Evolutionary conservation across 2,113 vertebrate species (phyloP).

Genomic region (Corythaixoides concolor): DNA sequence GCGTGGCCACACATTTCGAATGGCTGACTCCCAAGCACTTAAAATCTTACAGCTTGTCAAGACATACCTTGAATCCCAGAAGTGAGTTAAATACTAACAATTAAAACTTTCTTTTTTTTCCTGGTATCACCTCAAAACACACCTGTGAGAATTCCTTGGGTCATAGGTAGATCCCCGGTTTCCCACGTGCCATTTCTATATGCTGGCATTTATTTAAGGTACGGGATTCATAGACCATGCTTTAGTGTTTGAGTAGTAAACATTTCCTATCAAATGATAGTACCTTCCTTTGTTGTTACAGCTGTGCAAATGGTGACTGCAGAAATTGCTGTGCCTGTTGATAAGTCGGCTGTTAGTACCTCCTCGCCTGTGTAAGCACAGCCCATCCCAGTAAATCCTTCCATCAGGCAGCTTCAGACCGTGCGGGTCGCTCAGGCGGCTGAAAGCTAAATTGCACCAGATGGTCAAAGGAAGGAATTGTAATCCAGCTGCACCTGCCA

Average conservation of each 20-base stretch:
- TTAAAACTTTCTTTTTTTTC: not conserved
- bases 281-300: not conserved
- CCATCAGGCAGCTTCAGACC: not conserved
- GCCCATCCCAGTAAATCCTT: not conserved
- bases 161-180: not conserved
- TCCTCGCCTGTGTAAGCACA: not conserved
- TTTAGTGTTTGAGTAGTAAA: not conserved
- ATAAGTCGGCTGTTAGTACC: not conserved
- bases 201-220: not conserved
- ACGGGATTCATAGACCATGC: not conserved
- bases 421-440: rapidly evolving
- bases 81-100: not conserved
- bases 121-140: not conserved
- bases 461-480: not conserved
- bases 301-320: not conserved
- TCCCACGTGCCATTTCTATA: not conserved
- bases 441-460: conserved; percentile 4
- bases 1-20: not conserved
- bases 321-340: not conserved
- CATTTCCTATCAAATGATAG: not conserved
- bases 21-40: not conserved
- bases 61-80: not conserved
- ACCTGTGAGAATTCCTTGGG: too few species aligned
- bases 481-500: not conserved
- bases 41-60: not conserved